These are phyloP conservation scores for Tolypeutes matacus DNA, from an alignment of 2,797 vertebrate genomes.

Conservation along the genomic window DNA sequence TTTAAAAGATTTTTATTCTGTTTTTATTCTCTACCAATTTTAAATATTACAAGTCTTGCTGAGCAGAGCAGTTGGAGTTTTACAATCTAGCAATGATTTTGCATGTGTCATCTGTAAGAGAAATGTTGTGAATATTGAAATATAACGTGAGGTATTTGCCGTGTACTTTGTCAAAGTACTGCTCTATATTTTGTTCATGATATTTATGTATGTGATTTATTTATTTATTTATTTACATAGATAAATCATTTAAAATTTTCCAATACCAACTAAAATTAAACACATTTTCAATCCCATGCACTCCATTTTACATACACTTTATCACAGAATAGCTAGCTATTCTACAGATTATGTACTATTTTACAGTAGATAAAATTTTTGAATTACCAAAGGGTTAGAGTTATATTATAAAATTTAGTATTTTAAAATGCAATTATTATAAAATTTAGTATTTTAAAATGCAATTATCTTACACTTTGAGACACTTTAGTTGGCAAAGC, in stretches of 20 bases:
- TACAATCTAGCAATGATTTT: background rate
- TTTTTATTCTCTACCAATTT: background rate
- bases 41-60: background rate
- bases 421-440: background rate
- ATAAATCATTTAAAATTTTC: background rate
- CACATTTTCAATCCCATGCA: background rate
- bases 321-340: background rate
- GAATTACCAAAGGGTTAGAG: background rate
- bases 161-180: background rate
- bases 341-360: background rate
- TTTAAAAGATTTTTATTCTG: no score
- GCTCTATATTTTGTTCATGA: background rate
- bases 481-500: background rate
- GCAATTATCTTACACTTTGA: background rate
- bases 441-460: background rate
- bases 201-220: background rate
- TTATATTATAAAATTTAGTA: background rate
- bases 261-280: background rate
- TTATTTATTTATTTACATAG: conserved; percentile 1
- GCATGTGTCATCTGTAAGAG: background rate
- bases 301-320: background rate
- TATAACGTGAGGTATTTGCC: background rate
- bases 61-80: background rate
- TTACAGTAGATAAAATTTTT: background rate
- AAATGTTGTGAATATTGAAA: background rate